phyloP scores from a whole-genome alignment of 2,797 vertebrate genomes.

The Malacoraja senta region DNA sequence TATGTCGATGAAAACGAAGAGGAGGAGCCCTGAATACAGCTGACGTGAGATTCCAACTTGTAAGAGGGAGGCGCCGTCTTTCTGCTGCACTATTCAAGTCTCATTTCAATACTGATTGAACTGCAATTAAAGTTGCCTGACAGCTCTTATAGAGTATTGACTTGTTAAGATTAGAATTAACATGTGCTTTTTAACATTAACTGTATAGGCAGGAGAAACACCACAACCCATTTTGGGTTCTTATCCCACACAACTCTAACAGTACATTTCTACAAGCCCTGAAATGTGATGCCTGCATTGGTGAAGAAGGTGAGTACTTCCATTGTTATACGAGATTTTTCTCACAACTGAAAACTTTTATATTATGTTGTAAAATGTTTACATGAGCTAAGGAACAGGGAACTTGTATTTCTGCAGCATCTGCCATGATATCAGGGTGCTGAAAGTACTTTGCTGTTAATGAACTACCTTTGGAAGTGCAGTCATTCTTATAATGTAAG shows the following conservation, averaged over 20 bases:
- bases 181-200: neutral
- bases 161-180: neutral
- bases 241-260: neutral
- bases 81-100: neutral
- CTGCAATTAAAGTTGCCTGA: neutral
- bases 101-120: neutral
- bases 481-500: neutral
- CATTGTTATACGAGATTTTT: neutral
- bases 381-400: neutral
- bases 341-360: neutral
- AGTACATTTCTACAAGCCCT: neutral
- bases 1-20: slow-evolving; percentile 63
- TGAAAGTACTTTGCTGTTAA: neutral
- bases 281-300: neutral
- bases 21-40: slow-evolving; percentile 43
- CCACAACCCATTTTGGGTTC: neutral
- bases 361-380: neutral
- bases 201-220: neutral
- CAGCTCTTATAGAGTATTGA: neutral
- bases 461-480: neutral
- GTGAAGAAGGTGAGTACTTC: neutral
- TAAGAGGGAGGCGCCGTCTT: neutral
- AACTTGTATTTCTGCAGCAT: neutral
- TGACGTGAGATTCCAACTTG: neutral
- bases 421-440: neutral